Percentiles rank a stretch among this genome's conserved stretches.
These are phyloP conservation scores for Lochmaea crataegi DNA, from an alignment of 2,888 invertebrate genomes.

Conservation along the genomic window DNA sequence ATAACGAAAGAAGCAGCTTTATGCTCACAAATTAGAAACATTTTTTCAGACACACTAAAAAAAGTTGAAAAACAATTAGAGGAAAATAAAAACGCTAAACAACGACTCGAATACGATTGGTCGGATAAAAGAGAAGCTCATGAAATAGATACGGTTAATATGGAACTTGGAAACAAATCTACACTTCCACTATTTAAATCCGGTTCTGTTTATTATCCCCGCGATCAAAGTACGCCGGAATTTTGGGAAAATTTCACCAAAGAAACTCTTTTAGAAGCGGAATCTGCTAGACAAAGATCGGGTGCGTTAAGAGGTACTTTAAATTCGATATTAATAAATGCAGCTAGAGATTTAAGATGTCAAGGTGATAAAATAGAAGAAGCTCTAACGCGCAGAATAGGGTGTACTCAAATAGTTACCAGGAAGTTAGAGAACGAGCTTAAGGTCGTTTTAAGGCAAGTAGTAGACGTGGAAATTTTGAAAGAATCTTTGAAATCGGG, in stretches of 20 bases:
- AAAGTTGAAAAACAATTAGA: slow-evolving; percentile 78
- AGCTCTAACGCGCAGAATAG: slow-evolving; percentile 79
- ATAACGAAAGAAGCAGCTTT: slow-evolving; percentile 79
- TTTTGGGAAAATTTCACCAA: slow-evolving; percentile 88
- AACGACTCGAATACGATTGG: slow-evolving; percentile 88
- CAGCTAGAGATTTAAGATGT: slow-evolving; percentile 81
- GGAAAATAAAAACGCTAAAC: slow-evolving; percentile 83
- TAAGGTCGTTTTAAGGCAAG: slow-evolving; percentile 64
- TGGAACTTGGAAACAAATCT: slow-evolving; percentile 77
- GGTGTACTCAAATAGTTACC: slow-evolving; percentile 81
- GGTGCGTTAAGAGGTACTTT: slow-evolving; percentile 77
- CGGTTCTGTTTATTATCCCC: slow-evolving; percentile 83
- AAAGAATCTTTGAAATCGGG: slow-evolving; percentile 77
- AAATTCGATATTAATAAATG: slow-evolving; percentile 79
- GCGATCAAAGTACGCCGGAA: slow-evolving; percentile 84
- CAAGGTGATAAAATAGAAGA: slow-evolving; percentile 87
- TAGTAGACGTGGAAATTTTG: slow-evolving; percentile 81
- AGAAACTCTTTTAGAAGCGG: slow-evolving; percentile 80
- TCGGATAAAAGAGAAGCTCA: slow-evolving; percentile 76
- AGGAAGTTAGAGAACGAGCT: slow-evolving; percentile 77
- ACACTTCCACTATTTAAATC: slow-evolving; percentile 81
- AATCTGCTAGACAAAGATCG: slow-evolving; percentile 76
- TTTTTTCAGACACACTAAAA: slow-evolving; percentile 72
- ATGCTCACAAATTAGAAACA: slow-evolving; percentile 75
- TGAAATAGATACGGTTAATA: slow-evolving; percentile 75